Evolutionary conservation across 2,888 invertebrate genomes (phyloP).

Genomic region (Timandra comae): DNA sequence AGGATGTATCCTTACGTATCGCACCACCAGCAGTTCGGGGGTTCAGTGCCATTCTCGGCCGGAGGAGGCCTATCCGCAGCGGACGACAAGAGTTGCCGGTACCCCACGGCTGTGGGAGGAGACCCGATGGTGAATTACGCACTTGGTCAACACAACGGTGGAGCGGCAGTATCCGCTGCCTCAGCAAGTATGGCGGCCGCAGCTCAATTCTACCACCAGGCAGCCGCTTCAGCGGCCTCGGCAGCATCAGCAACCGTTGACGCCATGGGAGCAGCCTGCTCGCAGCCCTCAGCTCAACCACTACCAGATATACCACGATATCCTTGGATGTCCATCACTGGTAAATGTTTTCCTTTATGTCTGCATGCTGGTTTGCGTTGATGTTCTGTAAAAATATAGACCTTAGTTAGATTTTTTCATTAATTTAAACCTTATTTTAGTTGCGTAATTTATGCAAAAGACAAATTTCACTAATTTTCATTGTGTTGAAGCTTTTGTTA

Average conservation of each 20-base stretch:
- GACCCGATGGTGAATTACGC: slow-evolving; percentile 90
- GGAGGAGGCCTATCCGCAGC: slow-evolving; percentile 81
- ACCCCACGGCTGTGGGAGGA: slow-evolving; percentile 80
- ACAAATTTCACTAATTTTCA: not conserved
- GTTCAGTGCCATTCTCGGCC: slow-evolving; percentile 81
- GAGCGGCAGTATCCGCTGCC: slow-evolving; percentile 81
- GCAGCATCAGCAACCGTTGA: slow-evolving; percentile 87
- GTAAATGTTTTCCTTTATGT: slow-evolving; percentile 78
- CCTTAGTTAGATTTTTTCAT: no score
- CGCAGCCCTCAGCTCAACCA: slow-evolving; percentile 88
- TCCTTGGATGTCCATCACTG: slow-evolving; percentile 98
- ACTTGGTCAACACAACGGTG: slow-evolving; percentile 85
- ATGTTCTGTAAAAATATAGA: slow-evolving; percentile 30
- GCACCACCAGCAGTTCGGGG: slow-evolving; percentile 85
- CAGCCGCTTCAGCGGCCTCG: slow-evolving; percentile 84
- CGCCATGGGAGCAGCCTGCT: slow-evolving; percentile 89
- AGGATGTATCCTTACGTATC: slow-evolving; percentile 97
- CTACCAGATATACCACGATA: slow-evolving; percentile 95
- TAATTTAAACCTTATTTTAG: no score
- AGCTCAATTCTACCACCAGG: slow-evolving; percentile 94
- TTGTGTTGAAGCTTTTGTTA: no score
- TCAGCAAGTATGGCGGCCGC: slow-evolving; percentile 81
- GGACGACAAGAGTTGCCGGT: slow-evolving; percentile 87
- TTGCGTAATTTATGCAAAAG: slow-evolving; percentile 6
- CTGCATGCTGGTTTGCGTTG: slow-evolving; percentile 43